Conservation (phyloP, 2,888 invertebrate genomes). For the Syrphus vitripennis region DNA sequence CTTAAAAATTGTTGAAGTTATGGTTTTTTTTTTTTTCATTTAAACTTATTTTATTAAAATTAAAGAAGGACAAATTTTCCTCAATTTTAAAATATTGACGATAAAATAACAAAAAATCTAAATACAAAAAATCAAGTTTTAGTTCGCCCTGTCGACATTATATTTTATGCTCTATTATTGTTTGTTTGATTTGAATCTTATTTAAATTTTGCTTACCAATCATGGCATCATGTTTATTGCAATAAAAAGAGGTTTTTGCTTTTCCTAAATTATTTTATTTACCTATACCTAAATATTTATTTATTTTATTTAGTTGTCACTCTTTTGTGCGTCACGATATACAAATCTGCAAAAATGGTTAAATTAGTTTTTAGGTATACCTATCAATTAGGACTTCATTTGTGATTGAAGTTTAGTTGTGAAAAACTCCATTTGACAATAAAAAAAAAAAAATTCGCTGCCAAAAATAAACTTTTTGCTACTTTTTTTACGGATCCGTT, state of each 20-base stretch:
- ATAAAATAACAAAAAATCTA: too few species aligned
- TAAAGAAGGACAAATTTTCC: too few species aligned
- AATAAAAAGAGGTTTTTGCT: background rate
- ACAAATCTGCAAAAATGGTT: background rate
- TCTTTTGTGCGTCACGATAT: background rate
- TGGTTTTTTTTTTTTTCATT: too few species aligned
- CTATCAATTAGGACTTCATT: background rate
- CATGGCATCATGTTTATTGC: background rate
- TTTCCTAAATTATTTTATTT: background rate
- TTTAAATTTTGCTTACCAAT: background rate
- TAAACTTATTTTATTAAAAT: too few species aligned
- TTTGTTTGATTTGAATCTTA: background rate
- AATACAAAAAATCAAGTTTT: too few species aligned
- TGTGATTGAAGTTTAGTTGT: background rate
- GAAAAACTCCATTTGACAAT: background rate
- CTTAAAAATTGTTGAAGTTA: too few species aligned
- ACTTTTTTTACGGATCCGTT: background rate
- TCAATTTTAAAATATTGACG: too few species aligned
- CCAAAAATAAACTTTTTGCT: background rate
- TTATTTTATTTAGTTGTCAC: background rate
- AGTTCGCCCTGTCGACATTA: too few species aligned
- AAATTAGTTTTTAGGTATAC: background rate
- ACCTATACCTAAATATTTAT: too few species aligned
- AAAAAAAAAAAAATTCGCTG: background rate
- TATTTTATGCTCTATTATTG: too few species aligned